These are phyloP conservation scores for Raja brachyura DNA, from an alignment of 2,113 vertebrate species.

Conservation along the genomic window DNA sequence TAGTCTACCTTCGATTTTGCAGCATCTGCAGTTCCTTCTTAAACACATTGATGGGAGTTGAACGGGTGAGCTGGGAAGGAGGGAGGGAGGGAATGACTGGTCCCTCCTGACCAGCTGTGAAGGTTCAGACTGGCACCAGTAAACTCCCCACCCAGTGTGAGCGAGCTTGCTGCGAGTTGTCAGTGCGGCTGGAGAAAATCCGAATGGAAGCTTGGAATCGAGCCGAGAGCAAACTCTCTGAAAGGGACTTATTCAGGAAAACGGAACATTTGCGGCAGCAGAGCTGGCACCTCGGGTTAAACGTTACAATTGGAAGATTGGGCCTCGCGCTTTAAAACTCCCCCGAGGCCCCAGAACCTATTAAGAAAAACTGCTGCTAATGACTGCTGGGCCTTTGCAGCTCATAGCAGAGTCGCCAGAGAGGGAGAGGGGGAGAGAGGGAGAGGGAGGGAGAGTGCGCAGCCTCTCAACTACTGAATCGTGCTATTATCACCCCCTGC, in stretches of 20 bases:
- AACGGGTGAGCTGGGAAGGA: no score
- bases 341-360: not conserved
- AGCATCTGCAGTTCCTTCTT: no score
- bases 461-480: not conserved
- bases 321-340: not conserved
- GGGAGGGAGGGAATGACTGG: no score
- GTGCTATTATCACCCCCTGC: not conserved
- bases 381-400: not conserved
- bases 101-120: no score
- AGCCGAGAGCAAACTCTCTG: not conserved
- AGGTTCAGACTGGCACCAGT: not conserved
- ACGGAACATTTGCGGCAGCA: not conserved
- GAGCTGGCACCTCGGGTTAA: not conserved
- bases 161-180: not conserved
- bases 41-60: no score
- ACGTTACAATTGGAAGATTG: not conserved
- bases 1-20: no score
- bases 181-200: not conserved
- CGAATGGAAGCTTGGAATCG: not conserved
- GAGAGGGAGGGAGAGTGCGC: not conserved
- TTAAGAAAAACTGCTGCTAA: not conserved
- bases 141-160: not conserved
- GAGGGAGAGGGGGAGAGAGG: not conserved
- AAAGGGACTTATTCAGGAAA: not conserved
- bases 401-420: not conserved